These are phyloP conservation scores for Pangasianodon gigas DNA, from an alignment of 2,113 vertebrate genomes.

Conservation along the genomic window DNA sequence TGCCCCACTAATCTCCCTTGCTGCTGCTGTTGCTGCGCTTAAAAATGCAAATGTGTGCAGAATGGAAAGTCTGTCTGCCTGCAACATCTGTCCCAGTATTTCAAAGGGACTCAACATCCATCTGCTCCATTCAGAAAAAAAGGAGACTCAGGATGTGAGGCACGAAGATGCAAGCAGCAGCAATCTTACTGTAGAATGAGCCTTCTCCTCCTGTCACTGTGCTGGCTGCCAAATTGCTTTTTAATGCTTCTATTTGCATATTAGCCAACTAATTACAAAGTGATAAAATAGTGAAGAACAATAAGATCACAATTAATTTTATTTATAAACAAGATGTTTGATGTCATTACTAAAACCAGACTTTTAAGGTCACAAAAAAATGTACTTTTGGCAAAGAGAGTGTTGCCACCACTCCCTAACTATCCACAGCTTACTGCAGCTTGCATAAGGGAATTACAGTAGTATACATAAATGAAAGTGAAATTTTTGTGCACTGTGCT, in stretches of 20 bases:
- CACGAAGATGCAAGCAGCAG: slow-evolving; percentile 41
- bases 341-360: background rate
- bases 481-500: background rate
- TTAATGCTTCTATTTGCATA: background rate
- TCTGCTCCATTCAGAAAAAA: slow-evolving; percentile 64
- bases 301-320: background rate
- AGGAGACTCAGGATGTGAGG: slow-evolving; percentile 23
- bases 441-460: background rate
- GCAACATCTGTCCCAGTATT: slow-evolving; percentile 70
- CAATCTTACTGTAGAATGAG: slow-evolving; percentile 7
- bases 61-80: slow-evolving; percentile 59
- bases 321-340: background rate
- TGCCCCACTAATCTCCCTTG: slow-evolving; percentile 50
- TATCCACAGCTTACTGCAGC: background rate
- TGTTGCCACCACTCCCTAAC: background rate
- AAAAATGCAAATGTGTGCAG: slow-evolving; percentile 61
- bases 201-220: background rate
- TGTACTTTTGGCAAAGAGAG: background rate
- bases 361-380: background rate
- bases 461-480: background rate
- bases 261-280: background rate
- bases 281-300: background rate
- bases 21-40: slow-evolving; percentile 36
- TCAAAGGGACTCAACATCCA: slow-evolving; percentile 60
- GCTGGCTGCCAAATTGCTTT: background rate